A percentile compares a stretch with the other conserved stretches of the same genome.
Evolutionary conservation across 2,113 vertebrate species (phyloP).

Genomic region (Microcebus griseorufus): DNA sequence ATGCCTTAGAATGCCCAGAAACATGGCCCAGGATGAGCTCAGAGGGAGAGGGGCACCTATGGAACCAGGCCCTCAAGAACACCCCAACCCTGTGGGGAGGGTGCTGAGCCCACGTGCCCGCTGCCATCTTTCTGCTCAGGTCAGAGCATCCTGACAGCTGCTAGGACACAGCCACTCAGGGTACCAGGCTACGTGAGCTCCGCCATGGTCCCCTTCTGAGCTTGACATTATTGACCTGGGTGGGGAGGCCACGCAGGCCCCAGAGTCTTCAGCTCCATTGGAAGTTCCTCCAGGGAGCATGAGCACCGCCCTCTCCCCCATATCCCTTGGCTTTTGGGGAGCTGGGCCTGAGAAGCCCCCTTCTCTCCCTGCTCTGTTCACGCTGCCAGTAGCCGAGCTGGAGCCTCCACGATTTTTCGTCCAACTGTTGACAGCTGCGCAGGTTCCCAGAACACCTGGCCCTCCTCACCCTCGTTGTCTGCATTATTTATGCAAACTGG

Average conservation of each 20-base stretch:
- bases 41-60: not conserved
- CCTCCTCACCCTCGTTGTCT: conserved; percentile 28
- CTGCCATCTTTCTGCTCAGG: not conserved
- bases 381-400: not conserved
- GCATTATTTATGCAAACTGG: conserved; percentile 65
- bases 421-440: not conserved
- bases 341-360: too few relatives aligned
- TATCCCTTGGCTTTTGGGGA: not conserved
- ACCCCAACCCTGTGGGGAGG: accelerated
- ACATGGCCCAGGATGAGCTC: not conserved
- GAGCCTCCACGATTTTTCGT: not conserved
- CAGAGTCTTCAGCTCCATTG: not conserved
- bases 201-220: accelerated
- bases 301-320: accelerated
- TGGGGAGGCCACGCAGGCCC: not conserved
- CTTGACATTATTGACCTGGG: not conserved
- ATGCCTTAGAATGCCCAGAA: not conserved
- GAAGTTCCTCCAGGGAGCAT: too few relatives aligned
- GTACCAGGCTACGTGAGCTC: not conserved
- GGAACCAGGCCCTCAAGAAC: accelerated
- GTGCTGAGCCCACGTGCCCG: accelerated
- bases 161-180: not conserved
- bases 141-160: too few relatives aligned
- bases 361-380: not conserved
- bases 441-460: conserved; percentile 30